Conservation (phyloP, 2,797 vertebrate genomes). For the Tinamus major region DNA sequence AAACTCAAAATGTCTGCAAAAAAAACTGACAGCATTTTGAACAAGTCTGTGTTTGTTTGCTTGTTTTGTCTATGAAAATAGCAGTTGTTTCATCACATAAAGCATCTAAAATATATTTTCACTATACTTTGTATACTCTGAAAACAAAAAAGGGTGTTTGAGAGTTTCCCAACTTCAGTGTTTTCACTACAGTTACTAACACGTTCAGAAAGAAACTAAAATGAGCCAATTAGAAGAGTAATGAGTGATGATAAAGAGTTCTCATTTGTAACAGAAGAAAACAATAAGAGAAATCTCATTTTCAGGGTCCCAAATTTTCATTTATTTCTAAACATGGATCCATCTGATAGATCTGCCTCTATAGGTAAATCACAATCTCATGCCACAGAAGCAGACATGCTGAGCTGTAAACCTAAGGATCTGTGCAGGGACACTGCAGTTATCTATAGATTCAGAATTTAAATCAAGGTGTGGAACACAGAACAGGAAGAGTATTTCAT, state of each 20-base stretch:
- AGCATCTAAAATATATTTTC: background rate
- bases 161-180: background rate
- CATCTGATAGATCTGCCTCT: background rate
- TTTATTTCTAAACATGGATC: conserved; percentile 42
- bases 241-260: background rate
- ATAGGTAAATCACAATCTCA: conserved; percentile 12
- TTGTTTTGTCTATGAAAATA: background rate
- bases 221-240: background rate
- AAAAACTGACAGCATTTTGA: background rate
- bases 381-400: background rate
- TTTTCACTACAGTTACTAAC: background rate
- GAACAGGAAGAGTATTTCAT: background rate
- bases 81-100: background rate
- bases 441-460: background rate
- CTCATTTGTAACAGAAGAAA: background rate
- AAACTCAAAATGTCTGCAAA: background rate
- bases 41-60: background rate
- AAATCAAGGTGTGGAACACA: background rate
- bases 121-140: background rate
- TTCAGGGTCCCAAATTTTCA: conserved; percentile 45
- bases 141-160: background rate
- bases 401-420: background rate
- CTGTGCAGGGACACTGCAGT: background rate
- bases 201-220: background rate
- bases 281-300: conserved; percentile 4